Conservation (phyloP, 2,113 vertebrate species). For the Herpailurus yagouaroundi region DNA sequence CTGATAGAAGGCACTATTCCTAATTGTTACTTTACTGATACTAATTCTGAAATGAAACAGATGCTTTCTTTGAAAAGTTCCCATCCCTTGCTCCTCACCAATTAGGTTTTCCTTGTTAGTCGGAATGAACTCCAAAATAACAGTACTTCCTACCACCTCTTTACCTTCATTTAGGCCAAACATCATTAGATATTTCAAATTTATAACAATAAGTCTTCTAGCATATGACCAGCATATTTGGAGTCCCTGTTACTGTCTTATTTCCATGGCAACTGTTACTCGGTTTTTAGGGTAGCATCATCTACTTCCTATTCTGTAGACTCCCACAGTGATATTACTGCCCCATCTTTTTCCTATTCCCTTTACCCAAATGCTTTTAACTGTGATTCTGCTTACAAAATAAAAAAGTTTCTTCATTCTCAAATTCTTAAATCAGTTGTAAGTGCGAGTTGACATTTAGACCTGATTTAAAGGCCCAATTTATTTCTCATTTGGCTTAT, state of each 20-base stretch:
- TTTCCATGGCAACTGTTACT: not conserved
- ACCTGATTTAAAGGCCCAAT: not conserved
- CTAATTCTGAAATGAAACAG: not conserved
- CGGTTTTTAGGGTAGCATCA: not conserved
- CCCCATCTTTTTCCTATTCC: not conserved
- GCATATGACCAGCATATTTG: not conserved
- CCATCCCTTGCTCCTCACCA: not conserved
- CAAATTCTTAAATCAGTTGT: conserved; percentile 27
- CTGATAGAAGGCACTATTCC: not conserved
- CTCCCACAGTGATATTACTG: not conserved
- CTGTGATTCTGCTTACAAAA: not conserved
- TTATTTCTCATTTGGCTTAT: not conserved
- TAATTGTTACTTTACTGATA: not conserved
- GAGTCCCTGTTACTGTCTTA: not conserved
- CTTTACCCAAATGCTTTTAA: conserved; percentile 5
- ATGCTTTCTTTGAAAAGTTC: not conserved
- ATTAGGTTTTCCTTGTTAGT: not conserved
- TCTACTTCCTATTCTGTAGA: not conserved
- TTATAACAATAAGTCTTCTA: not conserved
- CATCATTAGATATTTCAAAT: not conserved
- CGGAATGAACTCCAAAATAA: not conserved
- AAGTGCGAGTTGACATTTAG: not conserved
- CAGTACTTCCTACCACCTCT: not conserved
- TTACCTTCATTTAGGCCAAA: not conserved
- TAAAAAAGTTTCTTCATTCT: not conserved